Conservation (phyloP, 1,140 invertebrate species). For the Bombyx mandarina region DNA sequence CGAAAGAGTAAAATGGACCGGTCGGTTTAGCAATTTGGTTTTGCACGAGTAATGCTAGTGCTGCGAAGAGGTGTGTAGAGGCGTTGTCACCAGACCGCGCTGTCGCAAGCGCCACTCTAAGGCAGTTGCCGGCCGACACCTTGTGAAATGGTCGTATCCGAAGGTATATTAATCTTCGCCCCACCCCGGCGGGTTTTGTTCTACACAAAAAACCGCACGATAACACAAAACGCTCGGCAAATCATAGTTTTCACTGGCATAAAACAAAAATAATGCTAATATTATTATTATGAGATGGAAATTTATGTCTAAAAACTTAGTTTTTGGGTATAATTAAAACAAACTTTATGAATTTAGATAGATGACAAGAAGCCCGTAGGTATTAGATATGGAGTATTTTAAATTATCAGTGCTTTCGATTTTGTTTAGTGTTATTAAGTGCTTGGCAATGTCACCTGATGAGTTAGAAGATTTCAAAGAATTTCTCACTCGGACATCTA, state of each 20-base stretch:
- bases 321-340: no score
- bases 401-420: constrained; percentile 30
- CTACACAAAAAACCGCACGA: constrained; percentile 37
- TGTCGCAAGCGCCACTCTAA: constrained; percentile 45
- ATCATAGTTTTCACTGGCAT: no score
- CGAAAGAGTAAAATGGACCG: constrained; percentile 17
- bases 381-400: constrained; percentile 25
- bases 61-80: constrained; percentile 18
- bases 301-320: constrained; percentile 2
- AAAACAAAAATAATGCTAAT: no score
- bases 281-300: no score
- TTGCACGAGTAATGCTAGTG: constrained; percentile 35
- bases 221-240: background rate
- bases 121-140: constrained; percentile 48
- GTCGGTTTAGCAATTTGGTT: constrained; percentile 52
- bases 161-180: constrained; percentile 64
- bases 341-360: no score
- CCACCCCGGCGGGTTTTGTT: constrained; percentile 59
- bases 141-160: constrained; percentile 68
- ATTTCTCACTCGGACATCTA: constrained; percentile 47
- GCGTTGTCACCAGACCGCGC: constrained; percentile 23
- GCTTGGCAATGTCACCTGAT: constrained; percentile 38
- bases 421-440: constrained; percentile 38
- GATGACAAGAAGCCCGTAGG: background rate
- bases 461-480: constrained; percentile 60